A percentile compares a stretch with the other conserved stretches of the same genome.
These are phyloP conservation scores for Caenorhabditis imperialis DNA, from an alignment of 2,888 invertebrate genomes.

Conservation along the genomic window DNA sequence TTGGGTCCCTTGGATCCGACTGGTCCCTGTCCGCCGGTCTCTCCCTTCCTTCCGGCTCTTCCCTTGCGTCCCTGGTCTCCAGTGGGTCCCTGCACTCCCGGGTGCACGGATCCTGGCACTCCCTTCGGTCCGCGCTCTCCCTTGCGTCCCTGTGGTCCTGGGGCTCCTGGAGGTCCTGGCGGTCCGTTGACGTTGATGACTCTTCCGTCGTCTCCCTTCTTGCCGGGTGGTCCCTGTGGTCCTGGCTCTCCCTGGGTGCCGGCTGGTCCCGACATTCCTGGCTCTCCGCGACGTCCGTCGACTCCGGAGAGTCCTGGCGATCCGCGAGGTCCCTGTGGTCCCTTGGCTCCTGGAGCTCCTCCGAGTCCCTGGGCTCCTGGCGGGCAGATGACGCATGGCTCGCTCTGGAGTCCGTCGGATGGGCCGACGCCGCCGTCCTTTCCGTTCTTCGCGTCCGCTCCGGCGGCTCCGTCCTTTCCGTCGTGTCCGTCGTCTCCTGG, in stretches of 20 bases:
- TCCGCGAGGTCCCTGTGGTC: slow-evolving; percentile 72
- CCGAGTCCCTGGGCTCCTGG: slow-evolving; percentile 69
- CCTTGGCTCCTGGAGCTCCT: slow-evolving; percentile 71
- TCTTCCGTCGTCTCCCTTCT: slow-evolving; percentile 63
- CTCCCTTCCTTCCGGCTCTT: slow-evolving; percentile 64
- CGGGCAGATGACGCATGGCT: slow-evolving; percentile 76
- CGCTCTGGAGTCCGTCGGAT: slow-evolving; percentile 59
- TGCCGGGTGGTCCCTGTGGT: slow-evolving; percentile 61
- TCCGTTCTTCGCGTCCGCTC: slow-evolving; percentile 64
- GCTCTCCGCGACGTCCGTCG: slow-evolving; percentile 72
- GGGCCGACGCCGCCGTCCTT: slow-evolving; percentile 75
- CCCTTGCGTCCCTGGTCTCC: slow-evolving; percentile 66
- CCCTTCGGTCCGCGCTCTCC: slow-evolving; percentile 69
- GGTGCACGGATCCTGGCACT: slow-evolving; percentile 61
- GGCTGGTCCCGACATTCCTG: slow-evolving; percentile 74
- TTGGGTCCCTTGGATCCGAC: slow-evolving; percentile 61
- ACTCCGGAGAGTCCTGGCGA: slow-evolving; percentile 67
- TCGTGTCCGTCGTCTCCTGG: slow-evolving; percentile 58
- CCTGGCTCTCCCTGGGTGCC: slow-evolving; percentile 67
- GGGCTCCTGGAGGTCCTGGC: slow-evolving; percentile 58
- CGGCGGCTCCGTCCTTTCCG: slow-evolving; percentile 59
- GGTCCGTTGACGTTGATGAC: slow-evolving; percentile 61
- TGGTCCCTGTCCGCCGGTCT: slow-evolving; percentile 65
- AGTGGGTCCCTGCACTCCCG: slow-evolving; percentile 63
- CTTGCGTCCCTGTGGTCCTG: slow-evolving; percentile 62